These are phyloP conservation scores for Fragum whitleyi DNA, from an alignment of 2,888 invertebrate species.

Conservation along the genomic window DNA sequence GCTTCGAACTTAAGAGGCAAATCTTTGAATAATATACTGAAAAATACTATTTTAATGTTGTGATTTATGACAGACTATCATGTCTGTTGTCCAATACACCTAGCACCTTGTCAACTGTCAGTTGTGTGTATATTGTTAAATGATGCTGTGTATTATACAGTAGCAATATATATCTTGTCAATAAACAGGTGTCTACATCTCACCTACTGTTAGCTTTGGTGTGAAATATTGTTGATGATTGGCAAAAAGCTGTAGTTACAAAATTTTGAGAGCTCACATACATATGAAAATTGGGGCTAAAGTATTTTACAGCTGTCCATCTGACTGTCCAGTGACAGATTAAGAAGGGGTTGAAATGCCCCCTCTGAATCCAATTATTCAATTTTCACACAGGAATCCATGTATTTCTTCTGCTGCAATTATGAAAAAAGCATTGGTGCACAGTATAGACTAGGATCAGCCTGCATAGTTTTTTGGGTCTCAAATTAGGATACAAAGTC, in stretches of 20 bases:
- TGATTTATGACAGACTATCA: not conserved
- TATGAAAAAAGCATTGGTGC: too few species aligned
- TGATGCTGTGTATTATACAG: not conserved
- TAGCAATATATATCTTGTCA: not conserved
- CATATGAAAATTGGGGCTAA: too few species aligned
- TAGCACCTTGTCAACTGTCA: not conserved
- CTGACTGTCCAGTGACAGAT: too few species aligned
- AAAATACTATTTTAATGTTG: not conserved
- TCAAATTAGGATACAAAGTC: too few species aligned
- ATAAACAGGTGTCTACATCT: not conserved
- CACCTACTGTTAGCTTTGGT: not conserved
- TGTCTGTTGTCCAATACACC: not conserved
- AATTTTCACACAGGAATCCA: too few species aligned
- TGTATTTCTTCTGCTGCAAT: too few species aligned
- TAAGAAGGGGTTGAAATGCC: too few species aligned
- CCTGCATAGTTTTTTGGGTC: too few species aligned
- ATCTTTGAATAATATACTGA: not conserved
- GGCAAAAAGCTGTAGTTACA: not conserved
- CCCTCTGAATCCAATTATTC: too few species aligned
- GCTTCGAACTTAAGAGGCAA: not conserved
- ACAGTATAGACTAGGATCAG: too few species aligned
- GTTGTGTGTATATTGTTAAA: not conserved
- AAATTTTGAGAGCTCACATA: too few species aligned
- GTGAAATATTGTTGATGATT: not conserved
- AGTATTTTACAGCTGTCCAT: too few species aligned